Evolutionary conservation across 2,113 vertebrate genomes (phyloP), one percentile per base, ranked within the genome.

Genomic region (Eudyptes chrysolophus): DNA sequence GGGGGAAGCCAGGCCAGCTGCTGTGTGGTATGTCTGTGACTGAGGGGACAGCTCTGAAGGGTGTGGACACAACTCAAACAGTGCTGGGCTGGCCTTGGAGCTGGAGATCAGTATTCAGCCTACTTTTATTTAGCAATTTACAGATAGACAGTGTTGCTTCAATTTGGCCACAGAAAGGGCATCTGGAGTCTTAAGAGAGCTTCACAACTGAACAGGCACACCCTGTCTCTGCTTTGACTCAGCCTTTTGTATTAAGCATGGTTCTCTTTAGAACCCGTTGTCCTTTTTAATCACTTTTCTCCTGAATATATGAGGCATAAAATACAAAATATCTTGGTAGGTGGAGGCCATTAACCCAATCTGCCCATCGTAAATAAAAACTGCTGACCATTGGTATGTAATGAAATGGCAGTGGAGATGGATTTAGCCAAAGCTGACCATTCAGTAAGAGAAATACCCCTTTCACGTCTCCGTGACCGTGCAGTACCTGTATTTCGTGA

Each of bases 401-500:
- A 16, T 9, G 51, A 62, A 71, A 25, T 1, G 26, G 14, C 38
- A 42, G 1, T 9, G 55, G 58, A 6, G 62, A 30, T 8, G n/a
- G 30, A 3, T 52, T 7, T 9, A 38, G 71, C 30, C 62, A 1
- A 5, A 48, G 60, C 64, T 16, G 32, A 13, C 6, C 18, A 7
- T 5, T 10, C 9, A 22, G 8, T 1, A 3, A 30, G 29, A 51
- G 51, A 20, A 32, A 26, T 2, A 5, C 14, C 6, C 11, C 1
- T 0, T 3, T 49, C 46, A 10, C 17, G 0, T n/a, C 54, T 4
- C 29, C 0, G 2, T 46, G 51, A 0, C 30, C 16, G 54, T 2
- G 0, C 29, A 24, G 9, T 6, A 57, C 55, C 60, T 5, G 34
- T 12, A 5, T 76, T 52, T 32, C 9, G 25, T 1, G 64, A 0